phyloP scores from a whole-genome alignment of 2,888 invertebrate species.

The Corbicula japonica region DNA sequence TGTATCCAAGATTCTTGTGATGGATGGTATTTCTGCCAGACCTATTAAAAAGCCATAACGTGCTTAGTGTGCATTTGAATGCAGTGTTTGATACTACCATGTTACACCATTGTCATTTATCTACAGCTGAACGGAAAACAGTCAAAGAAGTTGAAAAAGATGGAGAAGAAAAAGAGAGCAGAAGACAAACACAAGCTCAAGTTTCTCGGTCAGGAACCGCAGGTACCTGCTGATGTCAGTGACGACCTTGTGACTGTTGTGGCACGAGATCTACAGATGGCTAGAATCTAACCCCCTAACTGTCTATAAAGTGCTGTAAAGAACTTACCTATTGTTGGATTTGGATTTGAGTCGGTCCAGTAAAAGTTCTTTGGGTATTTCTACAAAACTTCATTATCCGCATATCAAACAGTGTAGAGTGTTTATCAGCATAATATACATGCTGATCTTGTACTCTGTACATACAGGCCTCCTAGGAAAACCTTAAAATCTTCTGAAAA shows the following conservation, averaged over 20 bases:
- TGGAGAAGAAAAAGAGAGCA: slow-evolving; percentile 79
- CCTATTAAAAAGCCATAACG: neutral
- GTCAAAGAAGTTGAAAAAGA: slow-evolving; percentile 75
- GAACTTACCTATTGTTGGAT: too few relatives aligned
- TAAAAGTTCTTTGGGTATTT: too few relatives aligned
- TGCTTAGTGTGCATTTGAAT: neutral
- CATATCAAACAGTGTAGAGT: too few relatives aligned
- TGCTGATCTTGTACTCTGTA: too few relatives aligned
- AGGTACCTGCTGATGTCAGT: slow-evolving; percentile 54
- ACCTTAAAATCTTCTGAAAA: too few relatives aligned
- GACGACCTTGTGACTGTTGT: slow-evolving; percentile 68
- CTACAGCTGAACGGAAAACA: slow-evolving; percentile 61
- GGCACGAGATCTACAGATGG: slow-evolving; percentile 69
- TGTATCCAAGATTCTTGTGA: neutral
- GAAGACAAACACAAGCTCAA: slow-evolving; percentile 75
- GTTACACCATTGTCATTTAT: neutral
- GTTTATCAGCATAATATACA: too few relatives aligned
- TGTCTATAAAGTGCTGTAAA: too few relatives aligned
- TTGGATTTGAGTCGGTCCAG: too few relatives aligned
- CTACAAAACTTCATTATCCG: too few relatives aligned
- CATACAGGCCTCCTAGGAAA: too few relatives aligned
- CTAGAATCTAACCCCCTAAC: slow-evolving; percentile 75
- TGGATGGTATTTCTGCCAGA: neutral
- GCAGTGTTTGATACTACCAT: neutral
- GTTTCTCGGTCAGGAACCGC: slow-evolving; percentile 57